These are phyloP conservation scores for Synergus laeviventris DNA, from an alignment of 2,888 invertebrate species.

Conservation along the genomic window DNA sequence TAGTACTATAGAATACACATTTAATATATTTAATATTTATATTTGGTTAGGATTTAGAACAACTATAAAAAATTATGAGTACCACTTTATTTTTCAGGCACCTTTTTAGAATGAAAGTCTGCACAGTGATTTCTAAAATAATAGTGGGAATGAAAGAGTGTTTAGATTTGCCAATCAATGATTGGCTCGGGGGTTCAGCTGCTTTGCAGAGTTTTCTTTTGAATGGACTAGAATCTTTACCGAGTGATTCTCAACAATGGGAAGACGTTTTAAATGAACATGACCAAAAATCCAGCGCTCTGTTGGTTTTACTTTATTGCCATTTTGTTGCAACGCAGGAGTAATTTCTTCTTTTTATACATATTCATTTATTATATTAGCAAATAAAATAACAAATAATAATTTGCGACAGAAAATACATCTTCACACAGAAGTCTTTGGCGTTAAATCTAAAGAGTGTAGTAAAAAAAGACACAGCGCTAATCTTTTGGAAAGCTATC, in stretches of 20 bases:
- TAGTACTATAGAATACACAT: too few relatives aligned
- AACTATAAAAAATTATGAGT: background rate
- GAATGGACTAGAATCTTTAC: constrained; percentile 51
- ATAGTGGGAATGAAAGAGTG: constrained; percentile 16
- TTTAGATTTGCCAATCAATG: constrained; percentile 46
- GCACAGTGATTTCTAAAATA: constrained; percentile 17
- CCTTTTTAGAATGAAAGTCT: constrained; percentile 14
- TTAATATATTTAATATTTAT: too few relatives aligned
- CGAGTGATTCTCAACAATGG: constrained; percentile 48
- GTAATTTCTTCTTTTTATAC: constrained; percentile 42
- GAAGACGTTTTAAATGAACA: background rate
- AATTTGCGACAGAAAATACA: constrained; percentile 1
- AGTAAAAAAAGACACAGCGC: background rate
- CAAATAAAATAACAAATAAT: background rate
- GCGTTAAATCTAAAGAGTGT: background rate
- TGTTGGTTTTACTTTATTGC: constrained; percentile 57
- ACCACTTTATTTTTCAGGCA: background rate
- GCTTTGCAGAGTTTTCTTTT: constrained; percentile 52
- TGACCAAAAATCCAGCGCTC: constrained; percentile 43
- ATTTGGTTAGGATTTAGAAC: background rate
- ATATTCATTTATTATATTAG: background rate
- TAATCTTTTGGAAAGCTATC: constrained; percentile 53
- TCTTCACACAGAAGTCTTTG: constrained; percentile 3
- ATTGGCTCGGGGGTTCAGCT: constrained; percentile 39
- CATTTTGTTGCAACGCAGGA: constrained; percentile 57